Evolutionary conservation across 2,888 invertebrate species (phyloP), one percentile per base, ranked within the genome.

Genomic region (Aphidius colemani): DNA sequence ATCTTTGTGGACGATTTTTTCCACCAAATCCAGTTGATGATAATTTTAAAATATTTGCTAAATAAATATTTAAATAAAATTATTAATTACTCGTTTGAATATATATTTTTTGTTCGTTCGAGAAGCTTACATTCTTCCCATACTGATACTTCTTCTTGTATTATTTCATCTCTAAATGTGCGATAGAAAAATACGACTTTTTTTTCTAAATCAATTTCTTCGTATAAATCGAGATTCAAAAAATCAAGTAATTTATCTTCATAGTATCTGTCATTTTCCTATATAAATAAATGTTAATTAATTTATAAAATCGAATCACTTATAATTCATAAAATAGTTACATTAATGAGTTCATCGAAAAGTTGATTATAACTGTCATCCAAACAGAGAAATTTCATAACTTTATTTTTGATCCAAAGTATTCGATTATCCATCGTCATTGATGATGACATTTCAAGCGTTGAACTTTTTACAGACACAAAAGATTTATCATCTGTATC

Each of bases 141-240:
- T 48, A 89, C 86, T 4, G 89, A 86, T 66, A 92, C 87, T 80
- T 93, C 92, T 75, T 90, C 90, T 74, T 93, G 91, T 13, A 90
- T 86, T 7, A 91, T 83, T 76, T 89, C 90, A 72, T 90, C 91
- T 59, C 88, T 88, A 71, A 89, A 88, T 1, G 89, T 89, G 76
- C 90, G 90, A 74, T 89, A 87, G 11, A 91, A 84, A 72, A 86
- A 89, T 71, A 93, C 84, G 18, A 89, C 83, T 72, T 87, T 86
- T 66, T 85, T 88, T 13, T 88, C 85, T 49, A 88, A 73, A 65
- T 83, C 81, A 41, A 82, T 80, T 40, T 72, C 70, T 11, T 82
- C 83, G 64, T 82, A 78, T 39, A 86, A 84, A 66, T 86, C 84
- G 9, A 84, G 84, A 65, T 86, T 85, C 3, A 90, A 78, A 72